Conservation (phyloP, 2,888 invertebrate genomes). For the Lycia hirtaria region DNA sequence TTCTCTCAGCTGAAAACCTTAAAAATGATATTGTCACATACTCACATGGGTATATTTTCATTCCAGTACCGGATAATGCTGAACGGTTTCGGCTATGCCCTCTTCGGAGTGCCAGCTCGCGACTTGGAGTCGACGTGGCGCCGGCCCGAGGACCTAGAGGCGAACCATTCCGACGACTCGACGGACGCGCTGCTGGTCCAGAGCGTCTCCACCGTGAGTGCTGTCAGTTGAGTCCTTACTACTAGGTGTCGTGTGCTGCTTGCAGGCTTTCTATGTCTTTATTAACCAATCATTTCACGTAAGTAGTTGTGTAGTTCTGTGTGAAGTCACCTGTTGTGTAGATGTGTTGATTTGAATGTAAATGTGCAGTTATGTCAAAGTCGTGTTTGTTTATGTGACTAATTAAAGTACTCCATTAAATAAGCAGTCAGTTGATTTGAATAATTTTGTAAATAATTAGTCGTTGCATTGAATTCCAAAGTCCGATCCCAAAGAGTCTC, state of each 20-base stretch:
- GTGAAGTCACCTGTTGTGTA: not conserved
- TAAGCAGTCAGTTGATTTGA: not conserved
- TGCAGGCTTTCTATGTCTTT: constrained; percentile 34
- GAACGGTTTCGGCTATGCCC: constrained; percentile 92
- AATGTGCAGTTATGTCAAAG: not conserved
- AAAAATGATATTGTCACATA: too few relatives aligned
- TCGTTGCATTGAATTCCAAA: too few relatives aligned
- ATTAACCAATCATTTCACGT: constrained; percentile 32
- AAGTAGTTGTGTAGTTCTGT: constrained; percentile 11
- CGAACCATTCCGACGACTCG: constrained; percentile 75
- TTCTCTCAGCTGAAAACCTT: too few relatives aligned
- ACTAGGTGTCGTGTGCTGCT: constrained; percentile 53
- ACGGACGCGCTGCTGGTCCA: constrained; percentile 85
- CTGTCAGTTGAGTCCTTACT: constrained; percentile 76
- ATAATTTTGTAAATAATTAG: not conserved
- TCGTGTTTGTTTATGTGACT: not conserved
- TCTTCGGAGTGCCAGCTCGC: constrained; percentile 91
- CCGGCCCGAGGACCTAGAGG: constrained; percentile 84
- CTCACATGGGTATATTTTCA: not conserved
- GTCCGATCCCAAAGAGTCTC: too few relatives aligned
- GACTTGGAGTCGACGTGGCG: constrained; percentile 91
- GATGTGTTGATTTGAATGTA: not conserved
- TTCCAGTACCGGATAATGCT: constrained; percentile 93
- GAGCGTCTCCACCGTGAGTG: constrained; percentile 86
- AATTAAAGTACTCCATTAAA: too few relatives aligned